A percentile compares a stretch with the other conserved stretches of the same genome.
phyloP scores from a whole-genome alignment of 2,888 invertebrate species.

The Amiota minor region DNA sequence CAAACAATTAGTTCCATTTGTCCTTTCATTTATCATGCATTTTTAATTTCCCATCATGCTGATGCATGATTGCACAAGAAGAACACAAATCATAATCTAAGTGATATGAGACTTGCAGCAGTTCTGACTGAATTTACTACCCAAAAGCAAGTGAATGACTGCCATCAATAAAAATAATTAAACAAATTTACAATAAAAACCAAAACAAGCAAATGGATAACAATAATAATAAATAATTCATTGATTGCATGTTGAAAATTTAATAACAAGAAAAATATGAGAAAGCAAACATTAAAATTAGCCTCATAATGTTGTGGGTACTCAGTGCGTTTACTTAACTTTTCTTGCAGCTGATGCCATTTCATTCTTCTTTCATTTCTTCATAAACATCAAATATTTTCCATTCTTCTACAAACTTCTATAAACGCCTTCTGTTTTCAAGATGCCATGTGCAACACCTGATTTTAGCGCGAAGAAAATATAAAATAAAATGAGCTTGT shows the following conservation, averaged over 20 bases:
- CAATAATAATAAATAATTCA: constrained; percentile 21
- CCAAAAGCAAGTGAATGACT: constrained; percentile 42
- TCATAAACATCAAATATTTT: no score
- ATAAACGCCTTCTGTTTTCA: not conserved
- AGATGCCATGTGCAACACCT: constrained; percentile 1
- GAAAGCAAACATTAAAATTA: constrained; percentile 36
- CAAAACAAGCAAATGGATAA: constrained; percentile 50
- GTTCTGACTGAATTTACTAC: no score
- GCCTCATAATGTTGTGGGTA: not conserved
- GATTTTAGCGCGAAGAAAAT: constrained; percentile 8
- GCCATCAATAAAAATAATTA: constrained; percentile 24
- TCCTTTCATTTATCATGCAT: constrained; percentile 20
- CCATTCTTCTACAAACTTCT: no score
- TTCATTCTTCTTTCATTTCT: not conserved
- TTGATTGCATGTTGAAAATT: not conserved
- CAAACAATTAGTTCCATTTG: constrained; percentile 32
- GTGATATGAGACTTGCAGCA: no score
- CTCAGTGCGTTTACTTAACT: constrained; percentile 6
- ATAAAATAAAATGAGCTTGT: constrained; percentile 11
- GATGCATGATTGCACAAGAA: constrained; percentile 45
- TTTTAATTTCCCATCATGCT: constrained; percentile 41
- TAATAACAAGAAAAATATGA: constrained; percentile 32
- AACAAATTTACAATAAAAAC: constrained; percentile 40
- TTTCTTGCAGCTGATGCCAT: not conserved
- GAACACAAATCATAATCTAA: no score